Conservation (phyloP, 2,888 invertebrate species). For the Tetanocera ferruginea region DNA sequence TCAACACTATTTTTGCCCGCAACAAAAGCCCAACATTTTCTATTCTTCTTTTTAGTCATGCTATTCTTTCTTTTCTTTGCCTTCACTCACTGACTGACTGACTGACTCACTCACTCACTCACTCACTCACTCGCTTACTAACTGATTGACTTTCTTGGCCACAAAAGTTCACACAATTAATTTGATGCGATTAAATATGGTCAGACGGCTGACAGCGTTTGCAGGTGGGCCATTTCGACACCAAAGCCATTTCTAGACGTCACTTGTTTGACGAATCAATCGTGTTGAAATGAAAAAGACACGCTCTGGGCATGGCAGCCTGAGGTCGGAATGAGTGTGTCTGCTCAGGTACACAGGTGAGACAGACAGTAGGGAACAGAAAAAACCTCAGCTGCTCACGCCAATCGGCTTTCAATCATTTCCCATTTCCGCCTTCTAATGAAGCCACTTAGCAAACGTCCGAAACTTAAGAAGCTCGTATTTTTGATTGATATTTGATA, state of each 20-base stretch:
- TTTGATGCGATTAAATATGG: conserved; percentile 48
- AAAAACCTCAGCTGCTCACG: not conserved
- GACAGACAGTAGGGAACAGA: not conserved
- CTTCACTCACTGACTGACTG: conserved; percentile 23
- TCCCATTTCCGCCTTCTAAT: not conserved
- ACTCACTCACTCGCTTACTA: conserved; percentile 12
- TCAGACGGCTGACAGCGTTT: not conserved
- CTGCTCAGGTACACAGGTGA: not conserved
- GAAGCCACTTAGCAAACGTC: not conserved
- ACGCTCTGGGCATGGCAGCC: not conserved
- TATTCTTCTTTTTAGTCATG: not conserved
- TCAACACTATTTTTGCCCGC: not conserved
- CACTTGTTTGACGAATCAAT: conserved; percentile 2
- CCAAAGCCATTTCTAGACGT: not conserved
- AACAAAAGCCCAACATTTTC: not conserved
- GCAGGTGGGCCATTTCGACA: not conserved
- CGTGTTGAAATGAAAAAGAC: not conserved
- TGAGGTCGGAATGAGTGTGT: not conserved
- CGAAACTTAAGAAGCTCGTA: not conserved
- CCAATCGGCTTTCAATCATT: conserved; percentile 2
- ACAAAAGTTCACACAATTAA: conserved; percentile 50
- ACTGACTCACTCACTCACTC: conserved; percentile 25
- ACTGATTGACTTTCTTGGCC: conserved; percentile 27
- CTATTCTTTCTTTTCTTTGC: not conserved
- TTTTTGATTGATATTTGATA: not conserved